Conservation (phyloP, 2,797 vertebrate species). For the Erethizon dorsatum region DNA sequence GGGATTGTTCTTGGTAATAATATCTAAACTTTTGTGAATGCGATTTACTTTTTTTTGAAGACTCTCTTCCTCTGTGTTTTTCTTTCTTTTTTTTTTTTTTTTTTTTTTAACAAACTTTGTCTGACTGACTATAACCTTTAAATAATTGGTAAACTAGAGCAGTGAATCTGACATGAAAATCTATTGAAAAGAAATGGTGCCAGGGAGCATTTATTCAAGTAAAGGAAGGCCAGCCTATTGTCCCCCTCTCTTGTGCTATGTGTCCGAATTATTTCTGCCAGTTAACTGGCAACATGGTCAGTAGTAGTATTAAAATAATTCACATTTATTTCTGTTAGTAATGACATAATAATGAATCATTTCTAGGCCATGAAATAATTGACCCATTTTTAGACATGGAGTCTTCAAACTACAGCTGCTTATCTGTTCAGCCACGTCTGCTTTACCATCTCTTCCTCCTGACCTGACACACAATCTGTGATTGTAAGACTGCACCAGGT, state of each 20-base stretch:
- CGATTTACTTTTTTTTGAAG: slow-evolving; percentile 61
- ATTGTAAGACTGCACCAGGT: not conserved
- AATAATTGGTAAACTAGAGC: slow-evolving; percentile 82
- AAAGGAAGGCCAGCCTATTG: not conserved
- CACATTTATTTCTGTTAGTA: slow-evolving; percentile 31
- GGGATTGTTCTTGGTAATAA: slow-evolving; percentile 34
- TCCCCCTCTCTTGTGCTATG: not conserved
- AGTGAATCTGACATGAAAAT: slow-evolving; percentile 75
- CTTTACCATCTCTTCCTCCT: not conserved
- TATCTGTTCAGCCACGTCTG: not conserved
- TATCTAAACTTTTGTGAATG: slow-evolving; percentile 14
- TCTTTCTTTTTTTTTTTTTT: not conserved
- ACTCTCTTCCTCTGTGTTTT: slow-evolving; percentile 45
- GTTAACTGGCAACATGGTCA: not conserved
- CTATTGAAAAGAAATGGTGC: slow-evolving; percentile 71
- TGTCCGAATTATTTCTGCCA: not conserved
- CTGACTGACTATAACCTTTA: slow-evolving; percentile 86
- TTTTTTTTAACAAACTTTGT: slow-evolving; percentile 57
- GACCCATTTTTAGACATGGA: slow-evolving; percentile 54
- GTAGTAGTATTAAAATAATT: slow-evolving; percentile 23
- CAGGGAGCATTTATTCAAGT: not conserved
- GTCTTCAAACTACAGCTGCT: not conserved
- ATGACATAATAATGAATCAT: not conserved
- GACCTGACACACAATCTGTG: not conserved
- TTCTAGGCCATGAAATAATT: slow-evolving; percentile 1